Percentiles rank a stretch among this genome's conserved stretches.
phyloP scores from a whole-genome alignment of 2,797 vertebrate genomes.

The Anguilla anguilla region DNA sequence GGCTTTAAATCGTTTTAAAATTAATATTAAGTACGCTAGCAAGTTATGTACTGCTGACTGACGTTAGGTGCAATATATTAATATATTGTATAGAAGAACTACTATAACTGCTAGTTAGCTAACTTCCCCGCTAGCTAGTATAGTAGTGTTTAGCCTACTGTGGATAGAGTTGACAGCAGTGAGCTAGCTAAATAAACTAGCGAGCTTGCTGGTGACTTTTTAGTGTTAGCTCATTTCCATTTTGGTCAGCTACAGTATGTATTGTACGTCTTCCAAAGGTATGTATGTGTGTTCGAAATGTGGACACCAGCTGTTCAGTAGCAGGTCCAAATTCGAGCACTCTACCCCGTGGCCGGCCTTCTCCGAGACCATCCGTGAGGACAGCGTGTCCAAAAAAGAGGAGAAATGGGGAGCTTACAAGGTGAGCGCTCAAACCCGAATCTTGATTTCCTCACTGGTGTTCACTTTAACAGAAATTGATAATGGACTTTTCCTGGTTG shows the following conservation, averaged over 20 bases:
- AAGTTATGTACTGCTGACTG: no score
- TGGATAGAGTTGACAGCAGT: background rate
- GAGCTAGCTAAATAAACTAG: background rate
- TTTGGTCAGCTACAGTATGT: background rate
- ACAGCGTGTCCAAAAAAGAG: constrained; percentile 84
- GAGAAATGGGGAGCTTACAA: constrained; percentile 80
- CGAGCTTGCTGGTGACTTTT: background rate
- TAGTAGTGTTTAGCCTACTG: background rate
- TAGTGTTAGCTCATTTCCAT: background rate
- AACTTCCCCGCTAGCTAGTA: background rate
- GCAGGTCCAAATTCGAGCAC: constrained; percentile 85
- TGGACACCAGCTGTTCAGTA: constrained; percentile 88
- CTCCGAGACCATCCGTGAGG: constrained; percentile 79
- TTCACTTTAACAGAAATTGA: background rate
- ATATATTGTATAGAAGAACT: no score
- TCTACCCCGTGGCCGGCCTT: constrained; percentile 95
- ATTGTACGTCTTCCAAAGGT: constrained; percentile 64
- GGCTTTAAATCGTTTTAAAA: no score
- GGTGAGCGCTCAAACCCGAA: constrained; percentile 61
- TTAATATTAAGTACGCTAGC: no score
- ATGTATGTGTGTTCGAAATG: constrained; percentile 86
- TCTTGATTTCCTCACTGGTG: background rate
- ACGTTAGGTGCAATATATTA: no score
- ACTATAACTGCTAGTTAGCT: background rate
- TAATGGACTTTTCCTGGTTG: background rate